phyloP scores from a whole-genome alignment of 1,140 invertebrate genomes.

The Neodiprion pinetum region DNA sequence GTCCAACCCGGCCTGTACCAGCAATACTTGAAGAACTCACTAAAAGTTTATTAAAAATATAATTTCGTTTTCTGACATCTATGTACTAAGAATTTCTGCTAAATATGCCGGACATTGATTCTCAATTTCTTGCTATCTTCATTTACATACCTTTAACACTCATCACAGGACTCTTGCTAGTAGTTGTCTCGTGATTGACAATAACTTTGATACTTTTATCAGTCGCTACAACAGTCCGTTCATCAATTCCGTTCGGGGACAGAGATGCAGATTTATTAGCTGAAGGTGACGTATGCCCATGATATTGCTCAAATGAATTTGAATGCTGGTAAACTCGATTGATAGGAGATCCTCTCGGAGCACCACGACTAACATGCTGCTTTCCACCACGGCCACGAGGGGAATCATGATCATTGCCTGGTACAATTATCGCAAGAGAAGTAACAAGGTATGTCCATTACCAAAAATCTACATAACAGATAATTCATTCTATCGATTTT shows the following conservation, averaged over 20 bases:
- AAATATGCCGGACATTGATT: no score
- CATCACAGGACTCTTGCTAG: slow-evolving; percentile 45
- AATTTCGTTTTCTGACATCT: background rate
- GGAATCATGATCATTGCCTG: slow-evolving; percentile 1
- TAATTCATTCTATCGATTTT: no score
- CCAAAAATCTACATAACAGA: no score
- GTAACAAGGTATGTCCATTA: no score
- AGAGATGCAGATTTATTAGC: slow-evolving; percentile 14
- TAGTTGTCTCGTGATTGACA: slow-evolving; percentile 38
- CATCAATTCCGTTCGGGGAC: slow-evolving; percentile 31
- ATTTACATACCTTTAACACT: slow-evolving; percentile 52
- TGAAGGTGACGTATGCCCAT: slow-evolving; percentile 20
- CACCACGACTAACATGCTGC: slow-evolving; percentile 14
- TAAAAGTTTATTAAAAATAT: slow-evolving; percentile 35
- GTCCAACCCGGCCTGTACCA: slow-evolving; percentile 59
- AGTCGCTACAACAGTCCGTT: slow-evolving; percentile 41
- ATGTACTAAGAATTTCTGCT: no score
- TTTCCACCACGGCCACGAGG: slow-evolving; percentile 3
- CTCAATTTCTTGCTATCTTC: background rate
- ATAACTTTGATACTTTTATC: slow-evolving; percentile 50
- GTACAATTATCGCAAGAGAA: background rate
- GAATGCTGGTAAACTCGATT: slow-evolving; percentile 41
- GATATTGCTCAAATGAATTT: slow-evolving; percentile 27
- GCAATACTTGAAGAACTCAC: slow-evolving; percentile 55
- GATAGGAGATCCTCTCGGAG: slow-evolving; percentile 11